Base-by-base conservation (phyloP, 2,113 vertebrate genomes). In the Galbula dea region DNA sequence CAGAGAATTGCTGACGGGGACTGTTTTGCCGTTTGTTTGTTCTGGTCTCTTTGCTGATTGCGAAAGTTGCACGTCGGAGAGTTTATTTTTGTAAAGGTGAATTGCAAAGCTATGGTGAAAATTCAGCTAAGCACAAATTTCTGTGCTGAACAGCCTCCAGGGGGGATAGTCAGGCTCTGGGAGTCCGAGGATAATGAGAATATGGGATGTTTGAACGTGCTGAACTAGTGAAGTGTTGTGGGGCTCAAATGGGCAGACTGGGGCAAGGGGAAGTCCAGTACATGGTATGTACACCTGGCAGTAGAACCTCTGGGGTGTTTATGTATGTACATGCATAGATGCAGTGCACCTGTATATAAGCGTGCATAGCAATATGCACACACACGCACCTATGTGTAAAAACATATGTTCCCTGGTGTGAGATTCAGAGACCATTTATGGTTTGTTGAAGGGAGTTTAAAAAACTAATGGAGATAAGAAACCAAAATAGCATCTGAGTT, bases 21-120 rank as follows among this genome's bases (percentile, higher is more conserved):
- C 93, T 81, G 81, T 92, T 97, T 94, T 82, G 39, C 76, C 20
- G 4, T 95, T 96, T 94, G 96, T 96, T 97, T 95, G 92, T 94
- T 95, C 94, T 91, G 75, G 81, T 81, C 93, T 97, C 95, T 85
- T 71, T 94, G 91, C 96, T 94, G 96, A 94, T 96, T 96, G 92
- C 81, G 77, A 80, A 90, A 95, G 88, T 94, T 94, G 86, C 81
- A 88, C 66, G 55, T 90, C 94, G 61, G 89, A 93, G 89, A 93
- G 95, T 96, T 97, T 96, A 96, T 93, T 97, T 97, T 96, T 96
- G 91, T 97, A 94, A 94, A 96, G 92, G 93, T 96, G 94, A 93
- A 96, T 89, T 96, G 95, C 90, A 94, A 32, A 96, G 94, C 96
- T 94, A 52, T 8, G 84, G 85, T 80, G 89, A 95, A 97, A 97